Evolutionary conservation across 1,140 invertebrate genomes (phyloP), one percentile per base, ranked within the genome.

Genomic region (Lepidurus couesii): DNA sequence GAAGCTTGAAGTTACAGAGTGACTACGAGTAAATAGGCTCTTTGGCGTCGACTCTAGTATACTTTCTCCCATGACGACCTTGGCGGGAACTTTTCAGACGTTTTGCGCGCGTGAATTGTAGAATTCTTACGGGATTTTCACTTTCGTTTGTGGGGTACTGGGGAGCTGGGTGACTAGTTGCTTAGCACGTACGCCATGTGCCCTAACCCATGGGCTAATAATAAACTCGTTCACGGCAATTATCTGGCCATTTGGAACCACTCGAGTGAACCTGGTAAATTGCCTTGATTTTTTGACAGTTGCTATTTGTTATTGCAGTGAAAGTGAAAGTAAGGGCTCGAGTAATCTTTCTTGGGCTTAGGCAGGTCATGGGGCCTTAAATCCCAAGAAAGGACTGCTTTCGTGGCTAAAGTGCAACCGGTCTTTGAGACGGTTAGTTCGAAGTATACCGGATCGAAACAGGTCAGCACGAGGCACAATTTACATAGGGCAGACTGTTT

Each of bases 11-110:
- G 53, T n/a, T 65, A 65, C 53, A 7, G 13, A 65, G 53, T 21
- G 53, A 65, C 53, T 65, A 65, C 53, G 53, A 21, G 53, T 65
- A 65, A 65, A 65, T 65, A 65, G 53, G 53, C 53, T 65, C 53
- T 65, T 65, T 10, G 53, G 53, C n/a, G 2, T 34, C 6, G 53
- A n/a, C 53, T 21, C 21, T 65, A n/a, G 53, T 65, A 65, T 65
- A 65, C 53, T 65, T 65, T 65, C 53, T 65, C 53, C 21, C 53
- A 7, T 4, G 53, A 21, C 53, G 53, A 65, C 53, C 53, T 65
- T 65, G 53, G 53, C 53, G 21, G 53, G 53, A 65, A 65, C 53
- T 65, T 65, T 65, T 47, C 16, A 16, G 16, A 47, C 45, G 6
- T 47, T 47, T 65, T 65, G 53, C 53, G 16, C 16, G 1, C 53